These are phyloP conservation scores for Sinohyriopsis cumingii DNA, from an alignment of 2,888 invertebrate genomes.

Conservation along the genomic window DNA sequence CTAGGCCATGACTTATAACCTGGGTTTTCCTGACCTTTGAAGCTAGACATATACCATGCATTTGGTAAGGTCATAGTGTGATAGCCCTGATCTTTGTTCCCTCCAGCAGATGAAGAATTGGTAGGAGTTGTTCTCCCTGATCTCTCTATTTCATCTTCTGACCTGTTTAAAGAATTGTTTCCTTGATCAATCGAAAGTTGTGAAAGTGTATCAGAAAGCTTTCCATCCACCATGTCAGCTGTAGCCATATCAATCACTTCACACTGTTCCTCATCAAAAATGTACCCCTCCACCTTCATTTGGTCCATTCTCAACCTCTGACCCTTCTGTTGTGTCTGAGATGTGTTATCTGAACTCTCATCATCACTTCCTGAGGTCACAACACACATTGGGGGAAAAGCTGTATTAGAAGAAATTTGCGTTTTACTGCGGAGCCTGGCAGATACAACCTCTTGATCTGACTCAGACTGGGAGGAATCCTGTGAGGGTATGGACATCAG, in stretches of 20 bases:
- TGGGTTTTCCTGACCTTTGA: slow-evolving; percentile 7
- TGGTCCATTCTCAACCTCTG: too few relatives aligned
- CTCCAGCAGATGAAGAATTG: slow-evolving; percentile 31
- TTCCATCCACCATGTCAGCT: slow-evolving; percentile 1
- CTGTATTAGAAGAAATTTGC: slow-evolving; percentile 47
- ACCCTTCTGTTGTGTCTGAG: too few relatives aligned
- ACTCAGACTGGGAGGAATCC: slow-evolving; percentile 57
- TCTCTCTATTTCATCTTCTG: background rate
- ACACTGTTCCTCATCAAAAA: slow-evolving; percentile 27
- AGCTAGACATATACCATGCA: background rate
- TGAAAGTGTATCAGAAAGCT: background rate
- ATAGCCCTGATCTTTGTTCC: slow-evolving; percentile 30
- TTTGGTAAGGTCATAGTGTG: slow-evolving; percentile 16
- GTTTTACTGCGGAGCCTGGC: slow-evolving; percentile 62
- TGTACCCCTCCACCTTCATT: slow-evolving; percentile 8
- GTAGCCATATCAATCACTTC: slow-evolving; percentile 1
- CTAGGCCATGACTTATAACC: slow-evolving; percentile 63
- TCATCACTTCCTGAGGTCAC: slow-evolving; percentile 49
- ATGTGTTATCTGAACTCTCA: slow-evolving; percentile 33
- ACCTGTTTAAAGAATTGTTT: background rate
- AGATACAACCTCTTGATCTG: slow-evolving; percentile 63
- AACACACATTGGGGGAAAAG: slow-evolving; percentile 60
- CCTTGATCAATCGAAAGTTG: background rate
- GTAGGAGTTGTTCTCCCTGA: background rate
- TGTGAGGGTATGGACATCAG: slow-evolving; percentile 34